phyloP scores from a whole-genome alignment of 2,888 invertebrate genomes.

The Boloria selene region DNA sequence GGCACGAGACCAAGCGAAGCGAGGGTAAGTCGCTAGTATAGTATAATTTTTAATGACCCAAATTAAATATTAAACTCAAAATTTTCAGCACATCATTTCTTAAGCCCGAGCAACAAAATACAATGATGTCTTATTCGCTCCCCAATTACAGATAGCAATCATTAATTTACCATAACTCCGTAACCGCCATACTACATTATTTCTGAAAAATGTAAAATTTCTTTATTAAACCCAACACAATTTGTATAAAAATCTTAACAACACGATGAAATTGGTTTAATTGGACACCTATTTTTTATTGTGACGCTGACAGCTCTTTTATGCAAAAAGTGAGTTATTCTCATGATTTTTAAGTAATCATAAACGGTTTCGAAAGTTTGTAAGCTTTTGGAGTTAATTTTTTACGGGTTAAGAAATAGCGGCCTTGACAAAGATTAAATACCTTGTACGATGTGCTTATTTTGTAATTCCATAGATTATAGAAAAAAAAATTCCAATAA shows the following conservation, averaged over 20 bases:
- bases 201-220: constrained; percentile 46
- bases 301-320: constrained; percentile 38
- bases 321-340: constrained; percentile 32
- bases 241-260: constrained; percentile 50
- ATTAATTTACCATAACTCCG: constrained; percentile 53
- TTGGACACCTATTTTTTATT: constrained; percentile 54
- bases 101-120: constrained; percentile 25
- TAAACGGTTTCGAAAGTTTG: constrained; percentile 21
- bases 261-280: constrained; percentile 53
- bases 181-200: constrained; percentile 45
- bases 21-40: no score
- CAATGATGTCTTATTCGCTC: constrained; percentile 44
- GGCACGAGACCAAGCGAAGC: no score
- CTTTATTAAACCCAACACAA: constrained; percentile 46
- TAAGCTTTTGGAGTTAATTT: not conserved
- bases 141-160: constrained; percentile 71
- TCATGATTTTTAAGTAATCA: constrained; percentile 13
- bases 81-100: constrained; percentile 19
- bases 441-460: no score
- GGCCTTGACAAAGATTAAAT: not conserved
- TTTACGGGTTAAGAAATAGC: not conserved
- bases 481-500: no score
- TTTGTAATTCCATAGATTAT: no score
- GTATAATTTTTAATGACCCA: not conserved
- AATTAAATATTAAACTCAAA: constrained; percentile 1